Conservation (phyloP, 2,797 vertebrate species). For the Choloepus didactylus region DNA sequence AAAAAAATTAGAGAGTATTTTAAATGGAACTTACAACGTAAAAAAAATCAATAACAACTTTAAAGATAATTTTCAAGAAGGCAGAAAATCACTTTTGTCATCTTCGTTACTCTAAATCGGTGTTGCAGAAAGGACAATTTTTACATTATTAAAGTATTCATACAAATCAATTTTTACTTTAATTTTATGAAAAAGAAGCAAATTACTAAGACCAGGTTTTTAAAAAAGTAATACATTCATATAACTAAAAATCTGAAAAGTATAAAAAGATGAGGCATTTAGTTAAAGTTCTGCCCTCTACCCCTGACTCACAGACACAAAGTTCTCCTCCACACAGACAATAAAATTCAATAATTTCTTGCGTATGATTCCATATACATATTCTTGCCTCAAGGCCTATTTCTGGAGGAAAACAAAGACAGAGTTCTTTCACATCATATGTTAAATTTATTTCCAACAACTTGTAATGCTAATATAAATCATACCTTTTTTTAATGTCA, state of each 20-base stretch:
- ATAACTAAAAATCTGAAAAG: not conserved
- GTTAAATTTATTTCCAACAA: not conserved
- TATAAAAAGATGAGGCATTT: not conserved
- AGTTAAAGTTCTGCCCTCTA: not conserved
- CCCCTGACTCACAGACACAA: not conserved
- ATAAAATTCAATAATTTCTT: not conserved
- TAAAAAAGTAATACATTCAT: not conserved
- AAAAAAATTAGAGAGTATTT: not conserved
- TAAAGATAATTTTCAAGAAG: not conserved
- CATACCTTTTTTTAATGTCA: not conserved
- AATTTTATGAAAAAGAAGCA: not conserved
- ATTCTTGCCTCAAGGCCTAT: not conserved
- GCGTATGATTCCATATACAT: not conserved
- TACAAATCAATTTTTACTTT: constrained; percentile 3
- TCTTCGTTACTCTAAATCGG: not conserved
- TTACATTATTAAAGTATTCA: not conserved
- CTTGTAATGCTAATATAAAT: not conserved
- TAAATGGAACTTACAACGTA: not conserved
- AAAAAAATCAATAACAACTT: not conserved
- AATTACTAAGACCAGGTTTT: not conserved
- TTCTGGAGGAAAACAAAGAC: not conserved
- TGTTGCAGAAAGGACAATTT: not conserved
- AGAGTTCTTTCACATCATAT: not conserved
- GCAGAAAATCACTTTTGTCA: not conserved
- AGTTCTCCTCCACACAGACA: not conserved